phyloP scores from a whole-genome alignment of 2,113 vertebrate genomes.

The Tychaedon coryphoeus region DNA sequence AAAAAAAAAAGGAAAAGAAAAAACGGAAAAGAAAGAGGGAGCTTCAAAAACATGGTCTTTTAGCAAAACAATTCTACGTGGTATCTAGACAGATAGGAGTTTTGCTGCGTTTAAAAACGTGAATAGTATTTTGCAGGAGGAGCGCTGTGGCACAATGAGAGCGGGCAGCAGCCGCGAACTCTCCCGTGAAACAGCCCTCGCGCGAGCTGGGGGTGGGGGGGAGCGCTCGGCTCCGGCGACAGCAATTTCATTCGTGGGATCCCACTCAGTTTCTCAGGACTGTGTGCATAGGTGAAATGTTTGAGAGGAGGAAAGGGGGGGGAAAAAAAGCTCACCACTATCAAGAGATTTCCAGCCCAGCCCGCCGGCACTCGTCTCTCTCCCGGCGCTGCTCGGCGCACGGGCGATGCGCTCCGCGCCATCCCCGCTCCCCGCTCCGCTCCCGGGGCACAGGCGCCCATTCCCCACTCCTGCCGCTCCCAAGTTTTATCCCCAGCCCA shows the following conservation, averaged over 20 bases:
- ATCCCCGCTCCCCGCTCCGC: neutral
- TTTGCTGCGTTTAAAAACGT: neutral
- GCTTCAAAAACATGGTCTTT: neutral
- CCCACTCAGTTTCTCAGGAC: neutral
- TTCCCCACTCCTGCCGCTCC: neutral
- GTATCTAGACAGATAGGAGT: neutral
- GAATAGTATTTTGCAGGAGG: neutral
- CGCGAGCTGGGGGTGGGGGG: neutral
- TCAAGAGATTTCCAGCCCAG: neutral
- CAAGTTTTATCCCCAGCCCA: neutral
- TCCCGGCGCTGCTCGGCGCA: neutral
- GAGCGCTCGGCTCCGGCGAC: neutral
- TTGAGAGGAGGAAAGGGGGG: neutral
- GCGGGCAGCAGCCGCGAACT: neutral
- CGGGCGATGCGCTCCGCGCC: neutral
- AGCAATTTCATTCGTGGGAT: neutral
- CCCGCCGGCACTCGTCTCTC: neutral
- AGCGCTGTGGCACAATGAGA: neutral
- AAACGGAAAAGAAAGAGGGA: neutral
- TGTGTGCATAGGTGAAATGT: neutral
- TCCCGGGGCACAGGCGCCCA: neutral
- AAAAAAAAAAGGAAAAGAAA: neutral
- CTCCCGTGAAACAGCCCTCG: neutral
- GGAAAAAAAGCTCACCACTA: neutral
- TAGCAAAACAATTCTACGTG: neutral